phyloP scores from a whole-genome alignment of 2,113 vertebrate genomes.

The Thunnus maccoyii region DNA sequence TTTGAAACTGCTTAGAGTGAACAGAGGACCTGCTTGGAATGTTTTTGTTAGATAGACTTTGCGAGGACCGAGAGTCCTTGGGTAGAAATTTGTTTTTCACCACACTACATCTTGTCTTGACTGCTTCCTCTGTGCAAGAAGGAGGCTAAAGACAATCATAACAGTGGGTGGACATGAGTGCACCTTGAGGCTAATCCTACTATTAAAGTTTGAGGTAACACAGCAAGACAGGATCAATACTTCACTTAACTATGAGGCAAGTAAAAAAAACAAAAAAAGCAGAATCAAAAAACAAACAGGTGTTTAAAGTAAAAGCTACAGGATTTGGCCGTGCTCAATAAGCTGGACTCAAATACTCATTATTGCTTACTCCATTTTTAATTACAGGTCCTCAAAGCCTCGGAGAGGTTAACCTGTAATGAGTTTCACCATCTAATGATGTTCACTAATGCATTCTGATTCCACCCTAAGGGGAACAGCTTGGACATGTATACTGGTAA shows the following conservation, averaged over 20 bases:
- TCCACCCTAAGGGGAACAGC: slow-evolving; percentile 47
- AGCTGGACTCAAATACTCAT: slow-evolving; percentile 54
- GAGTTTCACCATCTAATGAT: slow-evolving; percentile 72
- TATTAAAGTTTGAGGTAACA: slow-evolving; percentile 71
- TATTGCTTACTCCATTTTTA: slow-evolving; percentile 68
- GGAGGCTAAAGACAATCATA: slow-evolving; percentile 62
- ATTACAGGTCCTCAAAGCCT: slow-evolving; percentile 72
- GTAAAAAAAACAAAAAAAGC: slow-evolving; percentile 10
- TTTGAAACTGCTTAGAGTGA: slow-evolving; percentile 65
- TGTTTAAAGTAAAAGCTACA: slow-evolving; percentile 41
- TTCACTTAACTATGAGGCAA: slow-evolving; percentile 65
- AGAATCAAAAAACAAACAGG: slow-evolving; percentile 8
- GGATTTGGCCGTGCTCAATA: slow-evolving; percentile 53
- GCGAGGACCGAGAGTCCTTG: slow-evolving; percentile 50
- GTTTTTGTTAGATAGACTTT: slow-evolving; percentile 41
- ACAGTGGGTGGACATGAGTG: slow-evolving; percentile 66
- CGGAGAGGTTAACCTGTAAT: slow-evolving; percentile 75
- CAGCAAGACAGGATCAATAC: slow-evolving; percentile 73
- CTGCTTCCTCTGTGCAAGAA: slow-evolving; percentile 57
- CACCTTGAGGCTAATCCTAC: slow-evolving; percentile 74
- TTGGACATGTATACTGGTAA: slow-evolving; percentile 54
- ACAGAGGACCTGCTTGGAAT: slow-evolving; percentile 49
- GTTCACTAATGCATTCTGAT: slow-evolving; percentile 66
- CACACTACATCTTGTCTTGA: slow-evolving; percentile 13
- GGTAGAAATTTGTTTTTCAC: slow-evolving; percentile 41